phyloP scores from a whole-genome alignment of 2,113 vertebrate species.

The Tringa solitaria region DNA sequence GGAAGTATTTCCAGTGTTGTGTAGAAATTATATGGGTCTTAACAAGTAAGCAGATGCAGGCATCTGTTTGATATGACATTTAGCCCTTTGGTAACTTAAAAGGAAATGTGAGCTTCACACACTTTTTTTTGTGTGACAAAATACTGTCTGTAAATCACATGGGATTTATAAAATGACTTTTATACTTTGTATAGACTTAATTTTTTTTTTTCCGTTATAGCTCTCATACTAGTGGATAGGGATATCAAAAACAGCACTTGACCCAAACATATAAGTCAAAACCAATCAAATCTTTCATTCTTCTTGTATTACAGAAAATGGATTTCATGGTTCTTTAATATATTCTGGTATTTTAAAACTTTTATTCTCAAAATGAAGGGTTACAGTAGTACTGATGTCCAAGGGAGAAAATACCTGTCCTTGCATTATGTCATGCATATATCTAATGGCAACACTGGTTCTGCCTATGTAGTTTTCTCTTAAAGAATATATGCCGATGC shows the following conservation, averaged over 20 bases:
- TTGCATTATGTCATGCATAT: not conserved
- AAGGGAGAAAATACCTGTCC: not conserved
- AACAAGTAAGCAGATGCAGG: not conserved
- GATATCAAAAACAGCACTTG: not conserved
- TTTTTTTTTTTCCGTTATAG: not conserved
- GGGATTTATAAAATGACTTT: not conserved
- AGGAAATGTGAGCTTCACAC: not conserved
- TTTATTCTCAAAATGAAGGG: not conserved
- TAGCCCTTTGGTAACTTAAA: not conserved
- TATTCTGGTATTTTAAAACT: not conserved
- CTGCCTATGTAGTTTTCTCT: not conserved
- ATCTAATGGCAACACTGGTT: not conserved
- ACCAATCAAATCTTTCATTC: not conserved
- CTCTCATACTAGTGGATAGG: not conserved
- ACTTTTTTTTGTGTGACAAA: not conserved
- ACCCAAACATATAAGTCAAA: not conserved
- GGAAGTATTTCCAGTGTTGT: not conserved
- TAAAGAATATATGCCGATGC: not conserved
- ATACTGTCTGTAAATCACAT: not conserved
- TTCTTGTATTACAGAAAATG: not conserved
- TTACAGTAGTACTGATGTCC: not conserved
- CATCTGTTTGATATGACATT: not conserved
- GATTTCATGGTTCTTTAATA: not conserved
- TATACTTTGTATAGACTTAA: not conserved
- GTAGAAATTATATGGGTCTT: not conserved